Evolutionary conservation across 2,888 invertebrate species (phyloP).

Genomic region (Junonia oenone): DNA sequence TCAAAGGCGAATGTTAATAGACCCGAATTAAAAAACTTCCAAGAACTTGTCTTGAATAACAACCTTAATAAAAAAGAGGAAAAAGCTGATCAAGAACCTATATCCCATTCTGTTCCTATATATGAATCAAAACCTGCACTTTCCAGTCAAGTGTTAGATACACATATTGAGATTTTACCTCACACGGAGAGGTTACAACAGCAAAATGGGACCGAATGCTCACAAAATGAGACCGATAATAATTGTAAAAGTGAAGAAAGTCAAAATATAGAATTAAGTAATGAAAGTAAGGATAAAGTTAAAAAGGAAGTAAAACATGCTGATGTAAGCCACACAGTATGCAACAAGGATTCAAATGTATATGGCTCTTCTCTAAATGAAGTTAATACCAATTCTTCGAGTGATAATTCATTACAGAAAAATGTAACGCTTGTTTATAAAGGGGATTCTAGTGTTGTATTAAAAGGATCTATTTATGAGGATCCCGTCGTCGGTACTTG

Average conservation of each 20-base stretch:
- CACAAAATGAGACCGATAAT: not conserved
- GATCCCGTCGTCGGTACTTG: constrained; percentile 47
- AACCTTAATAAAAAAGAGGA: not conserved
- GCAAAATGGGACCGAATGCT: not conserved
- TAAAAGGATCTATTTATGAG: constrained; percentile 49
- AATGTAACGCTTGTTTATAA: constrained; percentile 38
- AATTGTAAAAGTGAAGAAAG: not conserved
- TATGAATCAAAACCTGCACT: not conserved
- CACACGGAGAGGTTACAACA: not conserved
- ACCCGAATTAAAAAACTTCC: not conserved
- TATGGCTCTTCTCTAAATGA: not conserved
- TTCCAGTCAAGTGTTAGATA: not conserved
- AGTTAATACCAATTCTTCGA: not conserved
- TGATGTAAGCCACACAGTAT: not conserved
- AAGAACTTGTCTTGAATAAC: not conserved
- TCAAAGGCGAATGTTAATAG: not conserved
- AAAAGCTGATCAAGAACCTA: not conserved
- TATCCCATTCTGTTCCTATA: not conserved
- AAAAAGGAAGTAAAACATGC: not conserved
- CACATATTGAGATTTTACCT: not conserved
- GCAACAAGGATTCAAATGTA: not conserved
- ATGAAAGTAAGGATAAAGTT: not conserved
- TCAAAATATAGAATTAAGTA: not conserved
- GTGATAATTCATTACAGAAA: constrained; percentile 6
- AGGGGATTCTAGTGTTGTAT: constrained; percentile 36